A percentile compares a stretch with the other conserved stretches of the same genome.
phyloP scores from a whole-genome alignment of 2,888 invertebrate genomes.

The Pemphredon lugubris region DNA sequence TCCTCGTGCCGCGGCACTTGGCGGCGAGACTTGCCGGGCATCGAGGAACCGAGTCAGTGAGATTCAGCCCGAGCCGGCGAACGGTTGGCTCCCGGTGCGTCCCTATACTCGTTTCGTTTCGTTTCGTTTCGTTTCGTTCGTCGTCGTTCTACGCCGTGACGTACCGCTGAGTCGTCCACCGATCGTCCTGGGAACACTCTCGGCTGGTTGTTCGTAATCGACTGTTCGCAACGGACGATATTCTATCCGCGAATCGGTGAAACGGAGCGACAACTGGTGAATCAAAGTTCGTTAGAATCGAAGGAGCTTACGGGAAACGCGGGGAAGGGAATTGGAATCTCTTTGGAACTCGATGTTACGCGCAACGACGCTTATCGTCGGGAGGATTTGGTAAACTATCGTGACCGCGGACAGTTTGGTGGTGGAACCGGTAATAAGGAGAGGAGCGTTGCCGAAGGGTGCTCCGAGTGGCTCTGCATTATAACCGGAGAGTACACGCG shows the following conservation, averaged over 20 bases:
- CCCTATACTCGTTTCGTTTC: slow-evolving; percentile 11
- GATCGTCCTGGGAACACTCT: slow-evolving; percentile 47
- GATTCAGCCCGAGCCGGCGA: slow-evolving; percentile 73
- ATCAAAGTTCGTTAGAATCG: too few relatives aligned
- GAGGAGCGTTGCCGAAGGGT: too few relatives aligned
- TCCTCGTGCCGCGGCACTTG: slow-evolving; percentile 46
- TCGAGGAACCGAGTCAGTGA: slow-evolving; percentile 70
- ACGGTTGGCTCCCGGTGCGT: slow-evolving; percentile 57
- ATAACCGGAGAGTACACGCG: slow-evolving; percentile 26
- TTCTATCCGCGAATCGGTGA: not conserved
- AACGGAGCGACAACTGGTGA: too few relatives aligned
- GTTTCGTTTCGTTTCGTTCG: slow-evolving; percentile 2
- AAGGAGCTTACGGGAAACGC: too few relatives aligned
- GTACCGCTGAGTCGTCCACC: not conserved
- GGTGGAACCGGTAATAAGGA: too few relatives aligned
- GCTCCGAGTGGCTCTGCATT: too few relatives aligned
- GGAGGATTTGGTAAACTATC: too few relatives aligned
- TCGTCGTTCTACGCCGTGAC: slow-evolving; percentile 4
- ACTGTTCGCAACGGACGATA: not conserved
- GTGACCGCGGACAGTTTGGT: too few relatives aligned
- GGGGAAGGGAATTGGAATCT: too few relatives aligned
- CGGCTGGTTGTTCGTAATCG: slow-evolving; percentile 71
- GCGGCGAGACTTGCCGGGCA: slow-evolving; percentile 53
- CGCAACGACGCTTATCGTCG: too few relatives aligned
- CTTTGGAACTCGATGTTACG: too few relatives aligned